Base-by-base conservation (phyloP, 2,113 vertebrate species). In the Blennius ocellaris region DNA sequence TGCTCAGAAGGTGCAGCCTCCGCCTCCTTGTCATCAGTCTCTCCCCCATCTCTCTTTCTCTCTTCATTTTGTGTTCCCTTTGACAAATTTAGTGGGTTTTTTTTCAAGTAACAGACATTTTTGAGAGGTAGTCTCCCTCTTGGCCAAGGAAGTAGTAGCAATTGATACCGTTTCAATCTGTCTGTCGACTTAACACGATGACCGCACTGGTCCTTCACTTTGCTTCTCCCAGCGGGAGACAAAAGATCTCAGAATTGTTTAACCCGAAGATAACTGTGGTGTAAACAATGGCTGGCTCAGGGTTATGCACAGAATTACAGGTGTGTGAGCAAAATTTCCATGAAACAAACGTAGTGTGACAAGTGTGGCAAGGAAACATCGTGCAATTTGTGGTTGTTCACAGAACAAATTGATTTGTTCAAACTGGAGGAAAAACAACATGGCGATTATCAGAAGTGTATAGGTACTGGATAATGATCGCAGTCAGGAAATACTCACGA, bases 1-100 rank as follows among this genome's bases (percentile, higher is more conserved):
- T 73, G 57, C 81, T 78, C 77, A 17, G 80, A 81, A 57, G 38
- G 67, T 63, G 6, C 54, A 63, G 5, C 60, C 60, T 67, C 73
- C 45, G 36, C 17, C 36, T 52, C 48, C 38, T 69, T 2, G 6
- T 56, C 55, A 61, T 55, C 15, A 44, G 5, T 67, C 43, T 57
- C 30, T 30, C 16, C 38, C 21, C 21, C n/a, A n/a, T n/a, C n/a
- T n/a, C 4, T 21, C 16, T 57, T 9, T 52, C 1, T 40, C 7
- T 16, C 15, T 69, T 2, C 30, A 8, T 77, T 45, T 65, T 48
- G 49, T 60, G 36, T 54, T 39, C 37, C 43, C 14, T 52, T 38
- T 67, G 39, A 65, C 16, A 64, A 7, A 62, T 65, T 21, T 39
- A 11, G 9, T 73, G 36, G 2, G 2, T 30, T 30, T 17, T 73